A percentile compares a stretch with the other conserved stretches of the same genome.
These are phyloP conservation scores for Ganaspis sp. DNA, from an alignment of 1,140 invertebrate genomes.

Conservation along the genomic window DNA sequence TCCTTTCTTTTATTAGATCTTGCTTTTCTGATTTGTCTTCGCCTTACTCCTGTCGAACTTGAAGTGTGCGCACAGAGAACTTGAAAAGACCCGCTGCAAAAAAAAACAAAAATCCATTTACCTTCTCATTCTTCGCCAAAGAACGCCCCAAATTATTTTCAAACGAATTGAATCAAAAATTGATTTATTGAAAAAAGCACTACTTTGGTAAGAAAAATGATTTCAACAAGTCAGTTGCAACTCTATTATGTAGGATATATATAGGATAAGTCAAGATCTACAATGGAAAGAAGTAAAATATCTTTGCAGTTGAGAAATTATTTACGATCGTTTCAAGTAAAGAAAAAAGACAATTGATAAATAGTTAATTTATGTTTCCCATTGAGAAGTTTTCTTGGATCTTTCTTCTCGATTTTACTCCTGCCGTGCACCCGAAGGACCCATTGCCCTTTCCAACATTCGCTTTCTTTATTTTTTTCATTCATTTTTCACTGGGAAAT, in stretches of 20 bases:
- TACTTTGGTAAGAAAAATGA: too few relatives aligned
- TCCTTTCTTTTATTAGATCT: slow-evolving; percentile 45
- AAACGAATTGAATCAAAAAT: not conserved
- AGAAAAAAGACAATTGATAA: slow-evolving; percentile 60
- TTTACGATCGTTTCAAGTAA: slow-evolving; percentile 59
- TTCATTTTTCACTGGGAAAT: slow-evolving; percentile 54
- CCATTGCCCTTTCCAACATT: slow-evolving; percentile 28
- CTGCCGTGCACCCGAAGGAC: slow-evolving; percentile 35
- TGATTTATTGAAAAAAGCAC: too few relatives aligned
- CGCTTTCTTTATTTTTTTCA: slow-evolving; percentile 48
- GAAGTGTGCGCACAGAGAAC: not conserved
- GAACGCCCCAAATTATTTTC: not conserved
- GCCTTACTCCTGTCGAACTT: not conserved
- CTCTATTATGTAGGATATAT: too few relatives aligned
- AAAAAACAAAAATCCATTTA: not conserved
- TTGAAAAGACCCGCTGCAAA: not conserved
- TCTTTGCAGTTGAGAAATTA: slow-evolving; percentile 59
- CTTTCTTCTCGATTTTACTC: slow-evolving; percentile 39
- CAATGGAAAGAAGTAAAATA: slow-evolving; percentile 48
- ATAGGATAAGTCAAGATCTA: slow-evolving; percentile 46
- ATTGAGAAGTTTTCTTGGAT: slow-evolving; percentile 46
- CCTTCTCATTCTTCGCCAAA: not conserved
- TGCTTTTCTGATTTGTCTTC: slow-evolving; percentile 41
- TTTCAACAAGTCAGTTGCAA: not conserved
- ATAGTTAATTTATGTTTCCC: slow-evolving; percentile 63